Evolutionary conservation across 1,140 invertebrate genomes (phyloP), one percentile per base, ranked within the genome.

Genomic region (Eufriesea mexicana): DNA sequence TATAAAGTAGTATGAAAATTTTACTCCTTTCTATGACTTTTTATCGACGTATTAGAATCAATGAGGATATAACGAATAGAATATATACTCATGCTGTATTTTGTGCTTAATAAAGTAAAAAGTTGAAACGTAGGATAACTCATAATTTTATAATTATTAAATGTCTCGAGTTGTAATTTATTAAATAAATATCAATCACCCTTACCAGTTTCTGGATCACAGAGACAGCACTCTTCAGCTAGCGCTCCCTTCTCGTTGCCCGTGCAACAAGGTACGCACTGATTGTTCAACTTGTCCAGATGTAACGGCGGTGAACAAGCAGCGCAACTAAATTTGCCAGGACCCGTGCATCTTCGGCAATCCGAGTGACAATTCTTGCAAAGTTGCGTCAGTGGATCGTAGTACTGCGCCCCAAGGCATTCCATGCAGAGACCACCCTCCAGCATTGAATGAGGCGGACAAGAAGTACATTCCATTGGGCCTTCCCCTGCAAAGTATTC

Each of bases 381-480:
- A 1, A 95, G 95, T 84, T 96, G 96, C 23, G 95, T 96, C n/a
- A 95, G 93, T 0, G 95, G 92, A 84, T 97, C 96, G 87, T 97
- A 97, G 91, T 96, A 97, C 91, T 97, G 96, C 0, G 96, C 96
- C 20, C 95, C 96, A 5, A 96, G 94, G 85, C 96, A 97, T 85
- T 96, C 96, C 95, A 96, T 96, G 87, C 96, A 97, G 0, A 97
- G 91, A 0, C 96, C 96, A 49, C 96, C 96, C 79, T 97, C 96
- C 2, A 97, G 91, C 96, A 97, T 97, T 84, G 95, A 97, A 75
- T 96, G 96, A 0, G 95, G 91, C 2, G 96, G 96, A 85, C 97
- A 97, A 0, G 96, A 96, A 10, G 96, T 96, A 90, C 97, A 97
- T 77, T 96, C 95, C 45, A 96, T 90, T 5, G 96, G 96, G 2